Conservation (phyloP, 2,888 invertebrate genomes). For the Coecobrya sp. region DNA sequence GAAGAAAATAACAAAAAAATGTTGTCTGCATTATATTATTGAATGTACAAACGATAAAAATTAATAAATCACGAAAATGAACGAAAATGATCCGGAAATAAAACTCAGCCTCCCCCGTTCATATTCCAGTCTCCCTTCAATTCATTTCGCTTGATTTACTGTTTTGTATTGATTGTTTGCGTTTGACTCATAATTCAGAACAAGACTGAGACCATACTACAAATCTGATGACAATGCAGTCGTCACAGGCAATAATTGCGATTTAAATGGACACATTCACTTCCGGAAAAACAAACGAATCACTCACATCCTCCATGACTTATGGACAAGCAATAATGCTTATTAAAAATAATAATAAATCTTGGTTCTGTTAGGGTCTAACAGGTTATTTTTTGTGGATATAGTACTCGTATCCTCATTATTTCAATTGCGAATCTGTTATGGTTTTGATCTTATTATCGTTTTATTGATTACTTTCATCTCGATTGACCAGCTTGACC, state of each 20-base stretch:
- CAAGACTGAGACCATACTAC: neutral
- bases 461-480: conserved; percentile 38
- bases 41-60: neutral
- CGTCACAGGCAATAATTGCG: neutral
- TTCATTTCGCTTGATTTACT: conserved; percentile 21
- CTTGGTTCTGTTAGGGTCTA: conserved; percentile 35
- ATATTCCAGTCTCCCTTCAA: conserved; percentile 2
- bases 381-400: neutral
- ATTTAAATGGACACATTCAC: conserved; percentile 8
- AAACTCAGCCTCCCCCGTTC: neutral
- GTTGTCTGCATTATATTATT: conserved; percentile 27
- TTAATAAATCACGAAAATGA: conserved; percentile 50
- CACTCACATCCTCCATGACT: neutral
- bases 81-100: conserved; percentile 46
- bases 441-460: neutral
- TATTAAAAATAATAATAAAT: conserved; percentile 64
- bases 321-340: conserved; percentile 42
- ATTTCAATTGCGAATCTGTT: neutral
- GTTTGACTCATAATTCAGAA: neutral
- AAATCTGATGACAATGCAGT: conserved; percentile 27
- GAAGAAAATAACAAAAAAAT: neutral
- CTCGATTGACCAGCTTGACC: conserved; percentile 19
- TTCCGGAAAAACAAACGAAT: conserved; percentile 58
- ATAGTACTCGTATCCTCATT: conserved; percentile 1
- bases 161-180: neutral